A percentile compares a stretch with the other conserved stretches of the same genome.
phyloP scores from a whole-genome alignment of 2,888 invertebrate species.

The Limnephilus lunatus region DNA sequence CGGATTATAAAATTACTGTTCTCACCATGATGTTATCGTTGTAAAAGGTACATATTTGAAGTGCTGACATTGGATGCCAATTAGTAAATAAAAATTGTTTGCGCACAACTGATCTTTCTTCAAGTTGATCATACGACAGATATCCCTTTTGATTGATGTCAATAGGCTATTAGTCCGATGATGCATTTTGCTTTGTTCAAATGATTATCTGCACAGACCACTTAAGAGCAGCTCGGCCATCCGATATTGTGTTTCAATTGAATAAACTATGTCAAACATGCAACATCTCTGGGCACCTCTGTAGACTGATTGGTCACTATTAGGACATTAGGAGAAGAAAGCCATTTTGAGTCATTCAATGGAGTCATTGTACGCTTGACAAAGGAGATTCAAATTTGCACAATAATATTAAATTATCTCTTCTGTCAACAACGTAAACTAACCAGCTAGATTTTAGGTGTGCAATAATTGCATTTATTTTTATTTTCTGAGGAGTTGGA shows the following conservation, averaged over 20 bases:
- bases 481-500: too few relatives aligned
- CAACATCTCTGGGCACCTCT: constrained; percentile 18
- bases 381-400: not conserved
- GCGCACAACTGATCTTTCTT: not conserved
- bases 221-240: constrained; percentile 16
- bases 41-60: not conserved
- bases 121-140: not conserved
- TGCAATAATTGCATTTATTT: not conserved
- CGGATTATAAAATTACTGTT: not conserved
- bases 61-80: not conserved
- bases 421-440: not conserved
- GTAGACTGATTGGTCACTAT: constrained; percentile 36
- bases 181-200: constrained; percentile 57
- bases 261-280: constrained; percentile 47
- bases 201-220: constrained; percentile 45
- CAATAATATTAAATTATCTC: not conserved
- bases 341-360: not conserved
- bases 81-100: not conserved
- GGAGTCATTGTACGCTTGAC: constrained; percentile 54
- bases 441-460: not conserved
- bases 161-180: constrained; percentile 47
- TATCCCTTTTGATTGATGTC: constrained; percentile 26
- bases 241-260: constrained; percentile 64
- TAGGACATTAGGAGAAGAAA: not conserved
- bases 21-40: not conserved